These are phyloP conservation scores for Lepidothrix coronata DNA, from an alignment of 2,113 vertebrate species.

Conservation along the genomic window DNA sequence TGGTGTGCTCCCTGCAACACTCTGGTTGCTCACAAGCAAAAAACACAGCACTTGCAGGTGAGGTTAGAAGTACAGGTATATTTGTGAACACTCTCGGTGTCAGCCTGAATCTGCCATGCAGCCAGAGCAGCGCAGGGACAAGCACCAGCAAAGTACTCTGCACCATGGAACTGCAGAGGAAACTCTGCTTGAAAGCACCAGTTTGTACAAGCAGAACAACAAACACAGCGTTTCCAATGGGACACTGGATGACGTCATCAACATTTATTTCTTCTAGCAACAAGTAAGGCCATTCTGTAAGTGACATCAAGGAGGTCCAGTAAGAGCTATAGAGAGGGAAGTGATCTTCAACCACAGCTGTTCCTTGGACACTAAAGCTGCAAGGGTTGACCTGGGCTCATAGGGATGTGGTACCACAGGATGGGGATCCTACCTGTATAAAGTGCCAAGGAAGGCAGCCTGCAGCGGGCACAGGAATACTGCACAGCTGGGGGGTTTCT, in stretches of 20 bases:
- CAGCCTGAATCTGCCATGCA: background rate
- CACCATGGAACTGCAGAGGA: background rate
- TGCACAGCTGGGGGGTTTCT: background rate
- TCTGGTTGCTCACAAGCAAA: background rate
- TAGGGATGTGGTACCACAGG: fast-evolving
- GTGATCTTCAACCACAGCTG: background rate
- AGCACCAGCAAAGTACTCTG: background rate
- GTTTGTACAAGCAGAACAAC: background rate
- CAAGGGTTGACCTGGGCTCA: background rate
- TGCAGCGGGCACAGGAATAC: background rate
- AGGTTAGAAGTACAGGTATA: background rate
- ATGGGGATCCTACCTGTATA: background rate
- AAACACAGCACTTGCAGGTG: background rate
- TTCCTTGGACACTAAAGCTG: background rate
- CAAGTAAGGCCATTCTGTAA: background rate
- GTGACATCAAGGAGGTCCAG: background rate
- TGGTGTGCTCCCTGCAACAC: background rate
- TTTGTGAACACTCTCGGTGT: background rate
- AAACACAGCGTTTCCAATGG: fast-evolving
- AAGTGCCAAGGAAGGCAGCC: background rate
- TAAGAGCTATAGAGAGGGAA: background rate
- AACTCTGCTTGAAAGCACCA: background rate
- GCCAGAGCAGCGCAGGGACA: background rate
- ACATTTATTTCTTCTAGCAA: background rate
- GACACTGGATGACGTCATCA: background rate